Percentiles rank a stretch among this genome's conserved stretches.
These are phyloP conservation scores for Ryuthela nishihirai DNA, from an alignment of 2,888 invertebrate species.

Conservation along the genomic window DNA sequence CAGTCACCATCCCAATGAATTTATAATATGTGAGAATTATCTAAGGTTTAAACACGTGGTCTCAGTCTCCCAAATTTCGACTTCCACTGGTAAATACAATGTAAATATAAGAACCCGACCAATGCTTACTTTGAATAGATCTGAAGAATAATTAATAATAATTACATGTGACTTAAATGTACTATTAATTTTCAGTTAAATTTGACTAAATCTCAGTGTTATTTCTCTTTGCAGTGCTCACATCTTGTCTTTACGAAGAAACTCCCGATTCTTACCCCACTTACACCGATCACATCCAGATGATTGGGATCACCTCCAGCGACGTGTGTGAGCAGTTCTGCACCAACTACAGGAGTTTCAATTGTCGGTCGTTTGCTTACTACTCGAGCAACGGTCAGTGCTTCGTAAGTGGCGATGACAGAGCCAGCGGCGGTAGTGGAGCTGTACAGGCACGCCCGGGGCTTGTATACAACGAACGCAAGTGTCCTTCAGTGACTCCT, in stretches of 20 bases:
- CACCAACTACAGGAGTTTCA: slow-evolving; percentile 49
- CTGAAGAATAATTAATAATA: too few species aligned
- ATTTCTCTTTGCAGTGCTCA: slow-evolving; percentile 6
- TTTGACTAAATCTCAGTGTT: neutral
- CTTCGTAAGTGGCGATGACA: slow-evolving; percentile 50
- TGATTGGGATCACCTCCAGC: slow-evolving; percentile 48
- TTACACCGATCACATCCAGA: slow-evolving; percentile 43
- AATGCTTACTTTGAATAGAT: too few species aligned
- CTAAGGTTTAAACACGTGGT: too few species aligned
- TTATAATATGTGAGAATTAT: too few species aligned
- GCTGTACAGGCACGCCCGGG: slow-evolving; percentile 39
- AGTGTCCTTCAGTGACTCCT: slow-evolving; percentile 33
- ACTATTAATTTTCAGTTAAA: too few species aligned
- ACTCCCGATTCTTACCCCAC: slow-evolving; percentile 42
- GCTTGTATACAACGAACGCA: slow-evolving; percentile 41
- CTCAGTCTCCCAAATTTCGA: too few species aligned
- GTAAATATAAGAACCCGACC: too few species aligned
- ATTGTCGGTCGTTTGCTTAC: slow-evolving; percentile 52
- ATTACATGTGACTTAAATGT: too few species aligned
- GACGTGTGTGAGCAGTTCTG: slow-evolving; percentile 51
- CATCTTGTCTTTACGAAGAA: slow-evolving; percentile 40
- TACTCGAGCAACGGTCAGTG: slow-evolving; percentile 52
- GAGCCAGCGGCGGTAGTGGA: slow-evolving; percentile 37
- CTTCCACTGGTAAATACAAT: too few species aligned
- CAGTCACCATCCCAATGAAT: too few species aligned